phyloP scores from a whole-genome alignment of 2,888 invertebrate species.

The Theodoxus fluviatilis region DNA sequence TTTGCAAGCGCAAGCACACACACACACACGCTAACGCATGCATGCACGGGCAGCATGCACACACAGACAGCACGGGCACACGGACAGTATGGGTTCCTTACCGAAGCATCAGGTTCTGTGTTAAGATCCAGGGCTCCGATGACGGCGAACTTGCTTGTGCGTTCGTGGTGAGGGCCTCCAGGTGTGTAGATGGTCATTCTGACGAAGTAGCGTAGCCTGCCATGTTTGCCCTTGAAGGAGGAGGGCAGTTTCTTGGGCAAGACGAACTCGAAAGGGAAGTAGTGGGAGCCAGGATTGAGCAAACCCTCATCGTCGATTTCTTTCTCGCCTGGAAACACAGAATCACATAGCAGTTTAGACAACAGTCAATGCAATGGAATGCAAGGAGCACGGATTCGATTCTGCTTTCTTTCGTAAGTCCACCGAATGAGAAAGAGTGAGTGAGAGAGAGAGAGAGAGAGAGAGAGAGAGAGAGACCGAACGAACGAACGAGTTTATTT shows the following conservation, averaged over 20 bases:
- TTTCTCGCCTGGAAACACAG: slow-evolving; percentile 49
- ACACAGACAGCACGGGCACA: no score
- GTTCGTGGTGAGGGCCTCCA: slow-evolving; percentile 54
- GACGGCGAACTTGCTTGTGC: slow-evolving; percentile 58
- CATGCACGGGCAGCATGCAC: background rate
- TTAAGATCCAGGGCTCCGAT: slow-evolving; percentile 54
- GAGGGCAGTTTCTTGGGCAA: slow-evolving; percentile 52
- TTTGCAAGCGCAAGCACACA: no score
- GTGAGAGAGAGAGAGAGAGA: no score
- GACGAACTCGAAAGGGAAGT: slow-evolving; percentile 58
- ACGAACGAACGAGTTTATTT: no score
- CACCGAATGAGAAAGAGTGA: no score
- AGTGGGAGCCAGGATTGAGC: slow-evolving; percentile 56
- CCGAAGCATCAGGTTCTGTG: slow-evolving; percentile 55
- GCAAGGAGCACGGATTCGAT: no score
- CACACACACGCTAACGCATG: background rate
- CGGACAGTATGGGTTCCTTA: no score
- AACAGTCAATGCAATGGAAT: no score
- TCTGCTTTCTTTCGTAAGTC: no score
- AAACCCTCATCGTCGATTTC: slow-evolving; percentile 51
- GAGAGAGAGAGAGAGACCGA: no score
- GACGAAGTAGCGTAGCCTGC: slow-evolving; percentile 54
- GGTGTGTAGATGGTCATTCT: slow-evolving; percentile 55
- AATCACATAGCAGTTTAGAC: no score
- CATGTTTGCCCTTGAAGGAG: slow-evolving; percentile 58